These are phyloP conservation scores for Melanerpes aurifrons DNA, from an alignment of 2,113 vertebrate genomes.

Conservation along the genomic window DNA sequence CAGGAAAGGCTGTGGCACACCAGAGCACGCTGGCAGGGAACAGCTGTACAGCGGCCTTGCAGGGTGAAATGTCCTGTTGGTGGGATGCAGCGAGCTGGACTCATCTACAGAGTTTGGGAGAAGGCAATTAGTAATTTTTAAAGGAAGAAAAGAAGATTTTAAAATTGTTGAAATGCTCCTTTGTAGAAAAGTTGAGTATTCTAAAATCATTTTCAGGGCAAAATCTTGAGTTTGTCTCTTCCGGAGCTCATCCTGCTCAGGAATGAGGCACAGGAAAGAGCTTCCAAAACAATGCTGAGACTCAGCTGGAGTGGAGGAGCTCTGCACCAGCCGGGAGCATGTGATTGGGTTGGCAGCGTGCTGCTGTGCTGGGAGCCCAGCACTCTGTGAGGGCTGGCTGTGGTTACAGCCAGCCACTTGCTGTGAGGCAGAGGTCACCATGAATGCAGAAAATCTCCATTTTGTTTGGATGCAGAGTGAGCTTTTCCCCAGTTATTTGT, in stretches of 20 bases:
- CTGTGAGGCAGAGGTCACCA: not conserved
- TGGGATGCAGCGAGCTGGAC: not conserved
- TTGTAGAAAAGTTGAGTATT: not conserved
- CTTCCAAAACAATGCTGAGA: conserved; percentile 23
- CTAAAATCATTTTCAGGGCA: not conserved
- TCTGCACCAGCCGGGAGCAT: accelerated
- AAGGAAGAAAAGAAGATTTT: not conserved
- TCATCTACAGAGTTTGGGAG: not conserved
- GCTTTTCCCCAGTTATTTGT: not conserved
- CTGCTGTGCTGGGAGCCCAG: accelerated
- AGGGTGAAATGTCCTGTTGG: not conserved
- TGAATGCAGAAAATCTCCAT: not conserved
- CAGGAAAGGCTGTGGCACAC: accelerated
- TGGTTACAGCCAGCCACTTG: accelerated
- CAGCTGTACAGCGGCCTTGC: accelerated
- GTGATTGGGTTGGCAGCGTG: not conserved
- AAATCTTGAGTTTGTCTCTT: not conserved
- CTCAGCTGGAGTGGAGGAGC: not conserved
- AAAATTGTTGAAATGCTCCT: not conserved
- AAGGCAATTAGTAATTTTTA: not conserved
- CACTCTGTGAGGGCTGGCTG: not conserved
- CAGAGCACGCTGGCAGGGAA: accelerated
- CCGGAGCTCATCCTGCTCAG: not conserved
- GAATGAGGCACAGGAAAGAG: conserved; percentile 68
- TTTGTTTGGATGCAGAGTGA: not conserved